Conservation (phyloP, 1,140 invertebrate species). For the Pseudoatta argentina region DNA sequence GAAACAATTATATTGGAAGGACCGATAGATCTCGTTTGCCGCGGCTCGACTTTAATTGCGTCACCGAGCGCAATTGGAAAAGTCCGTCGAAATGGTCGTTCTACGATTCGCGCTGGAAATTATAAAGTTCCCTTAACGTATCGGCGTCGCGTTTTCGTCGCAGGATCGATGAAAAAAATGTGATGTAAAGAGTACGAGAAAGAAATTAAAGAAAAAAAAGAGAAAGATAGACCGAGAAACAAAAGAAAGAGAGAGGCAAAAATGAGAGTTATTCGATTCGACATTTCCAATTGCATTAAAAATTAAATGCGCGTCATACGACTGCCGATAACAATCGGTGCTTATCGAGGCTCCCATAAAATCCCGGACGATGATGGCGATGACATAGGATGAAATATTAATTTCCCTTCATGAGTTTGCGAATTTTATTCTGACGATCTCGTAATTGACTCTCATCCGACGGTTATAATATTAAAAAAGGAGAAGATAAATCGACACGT, state of each 20-base stretch:
- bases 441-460: constrained; percentile 33
- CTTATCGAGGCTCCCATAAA: constrained; percentile 53
- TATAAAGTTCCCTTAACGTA: constrained; percentile 69
- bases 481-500: not conserved
- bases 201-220: not conserved
- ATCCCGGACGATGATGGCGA: constrained; percentile 48
- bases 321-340: constrained; percentile 63
- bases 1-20: constrained; percentile 72
- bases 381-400: constrained; percentile 55
- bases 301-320: constrained; percentile 71
- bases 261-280: constrained; percentile 38
- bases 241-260: not conserved
- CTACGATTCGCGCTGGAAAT: constrained; percentile 56
- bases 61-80: constrained; percentile 53
- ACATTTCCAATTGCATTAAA: constrained; percentile 70
- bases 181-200: not conserved
- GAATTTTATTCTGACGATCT: constrained; percentile 46
- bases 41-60: constrained; percentile 74
- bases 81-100: constrained; percentile 52
- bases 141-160: constrained; percentile 47
- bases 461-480: constrained; percentile 15
- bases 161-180: constrained; percentile 29
- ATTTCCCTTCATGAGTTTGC: constrained; percentile 43
- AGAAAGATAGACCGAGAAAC: not conserved
- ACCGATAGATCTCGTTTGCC: constrained; percentile 74